Evolutionary conservation across 2,888 invertebrate species (phyloP), one percentile per base, ranked within the genome.

Genomic region (Acleris sparsana): DNA sequence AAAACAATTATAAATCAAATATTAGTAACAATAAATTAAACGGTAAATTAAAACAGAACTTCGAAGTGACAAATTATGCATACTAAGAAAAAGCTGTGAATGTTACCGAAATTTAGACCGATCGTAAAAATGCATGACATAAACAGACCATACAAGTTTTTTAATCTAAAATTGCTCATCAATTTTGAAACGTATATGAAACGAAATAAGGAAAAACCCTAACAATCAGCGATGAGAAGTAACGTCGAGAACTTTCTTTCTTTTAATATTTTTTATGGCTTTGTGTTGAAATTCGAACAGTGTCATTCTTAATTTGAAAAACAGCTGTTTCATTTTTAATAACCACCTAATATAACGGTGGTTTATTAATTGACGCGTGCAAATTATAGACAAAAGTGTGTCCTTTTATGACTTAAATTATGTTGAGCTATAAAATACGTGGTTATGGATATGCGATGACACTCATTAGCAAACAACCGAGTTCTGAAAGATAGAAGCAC

Each of bases 291-390:
- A 44, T 67, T 64, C 57, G 53, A 61, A 68, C 59, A 60, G 59
- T 53, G 33, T 62, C 63, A 62, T 25, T 44, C 55, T 29, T 49
- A 62, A 69, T 62, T 68, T 57, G 16, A 64, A 67, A 64, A 56
- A 11, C 51, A 58, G 58, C 61, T 60, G 9, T 20, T 5, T 33
- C 20, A 49, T 62, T 59, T 49, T 53, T 49, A 59, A 61, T 49
- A 62, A 52, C 51, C 48, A 20, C 53, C 53, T 63, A 59, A 51
- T 55, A 65, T 70, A 68, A 66, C 68, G 66, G 68, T 58, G 20
- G 59, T 65, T 49, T 60, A 53, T 69, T 60, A 52, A 56, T 65
- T 60, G 44, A 56, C 44, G 20, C 22, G 48, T 39, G 55, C 62
- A 62, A 62, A 60, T 65, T 43, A 51, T 51, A 65, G 43, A 59